phyloP scores from a whole-genome alignment of 2,888 invertebrate species.

The Acanthosoma haemorrhoidale region DNA sequence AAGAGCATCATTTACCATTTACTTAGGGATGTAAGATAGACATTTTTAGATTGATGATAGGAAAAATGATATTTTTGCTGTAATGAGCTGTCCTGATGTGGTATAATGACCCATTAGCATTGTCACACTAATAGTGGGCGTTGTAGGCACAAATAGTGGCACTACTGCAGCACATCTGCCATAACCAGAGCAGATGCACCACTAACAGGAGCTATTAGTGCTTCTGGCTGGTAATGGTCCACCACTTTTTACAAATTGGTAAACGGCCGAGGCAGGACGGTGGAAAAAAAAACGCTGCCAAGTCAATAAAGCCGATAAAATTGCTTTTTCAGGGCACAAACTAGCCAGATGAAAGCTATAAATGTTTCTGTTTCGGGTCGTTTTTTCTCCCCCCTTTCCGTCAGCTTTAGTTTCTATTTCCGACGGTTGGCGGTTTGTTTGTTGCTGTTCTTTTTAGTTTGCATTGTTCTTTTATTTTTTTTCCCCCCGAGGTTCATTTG shows the following conservation, averaged over 20 bases:
- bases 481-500: too few relatives aligned
- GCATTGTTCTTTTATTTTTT: background rate
- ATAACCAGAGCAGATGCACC: background rate
- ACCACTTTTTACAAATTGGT: background rate
- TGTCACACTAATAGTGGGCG: too few relatives aligned
- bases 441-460: background rate
- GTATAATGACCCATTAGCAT: too few relatives aligned
- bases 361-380: background rate
- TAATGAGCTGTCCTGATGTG: too few relatives aligned
- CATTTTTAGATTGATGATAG: too few relatives aligned
- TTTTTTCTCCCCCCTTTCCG: background rate
- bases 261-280: background rate
- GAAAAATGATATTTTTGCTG: too few relatives aligned
- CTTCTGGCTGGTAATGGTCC: background rate
- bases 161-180: background rate
- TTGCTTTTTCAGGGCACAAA: background rate
- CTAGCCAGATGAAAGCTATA: constrained; percentile 10
- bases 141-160: too few relatives aligned
- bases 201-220: background rate
- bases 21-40: too few relatives aligned
- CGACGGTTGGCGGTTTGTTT: background rate
- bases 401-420: background rate
- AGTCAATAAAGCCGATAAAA: background rate
- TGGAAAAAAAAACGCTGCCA: background rate
- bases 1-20: too few relatives aligned